Percentiles rank a stretch among this genome's conserved stretches.
phyloP scores from a whole-genome alignment of 2,797 vertebrate genomes.

The Taenioides sp. region DNA sequence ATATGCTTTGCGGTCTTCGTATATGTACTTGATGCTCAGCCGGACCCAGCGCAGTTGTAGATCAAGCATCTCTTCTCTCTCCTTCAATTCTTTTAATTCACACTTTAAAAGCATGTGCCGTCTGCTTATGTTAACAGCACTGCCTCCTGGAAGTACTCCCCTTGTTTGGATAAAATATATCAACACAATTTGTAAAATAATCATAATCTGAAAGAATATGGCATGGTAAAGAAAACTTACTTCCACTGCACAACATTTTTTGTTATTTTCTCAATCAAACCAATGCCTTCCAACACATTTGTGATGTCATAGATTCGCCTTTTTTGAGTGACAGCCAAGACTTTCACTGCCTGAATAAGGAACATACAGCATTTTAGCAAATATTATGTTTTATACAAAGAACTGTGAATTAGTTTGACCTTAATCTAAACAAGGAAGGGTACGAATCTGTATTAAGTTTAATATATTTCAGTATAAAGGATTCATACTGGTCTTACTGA shows the following conservation, averaged over 20 bases:
- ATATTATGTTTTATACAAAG: background rate
- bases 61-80: conserved; percentile 85
- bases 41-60: conserved; percentile 90
- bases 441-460: background rate
- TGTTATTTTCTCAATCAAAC: conserved; percentile 91
- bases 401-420: background rate
- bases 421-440: background rate
- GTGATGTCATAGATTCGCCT: conserved; percentile 97
- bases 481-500: background rate
- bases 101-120: conserved; percentile 85
- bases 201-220: background rate
- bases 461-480: no score
- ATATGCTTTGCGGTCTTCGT: conserved; percentile 92
- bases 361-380: background rate
- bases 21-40: conserved; percentile 91
- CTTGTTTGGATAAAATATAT: conserved; percentile 60
- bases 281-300: conserved; percentile 93
- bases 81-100: conserved; percentile 88
- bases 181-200: background rate
- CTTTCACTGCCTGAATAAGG: conserved; percentile 81
- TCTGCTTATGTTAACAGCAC: conserved; percentile 77
- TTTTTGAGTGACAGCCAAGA: conserved; percentile 87
- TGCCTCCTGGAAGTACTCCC: conserved; percentile 82
- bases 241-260: conserved; percentile 94
- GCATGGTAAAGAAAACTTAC: conserved; percentile 75